Evolutionary conservation across 1,140 invertebrate genomes (phyloP).

Genomic region (Eupristina koningsbergeri): DNA sequence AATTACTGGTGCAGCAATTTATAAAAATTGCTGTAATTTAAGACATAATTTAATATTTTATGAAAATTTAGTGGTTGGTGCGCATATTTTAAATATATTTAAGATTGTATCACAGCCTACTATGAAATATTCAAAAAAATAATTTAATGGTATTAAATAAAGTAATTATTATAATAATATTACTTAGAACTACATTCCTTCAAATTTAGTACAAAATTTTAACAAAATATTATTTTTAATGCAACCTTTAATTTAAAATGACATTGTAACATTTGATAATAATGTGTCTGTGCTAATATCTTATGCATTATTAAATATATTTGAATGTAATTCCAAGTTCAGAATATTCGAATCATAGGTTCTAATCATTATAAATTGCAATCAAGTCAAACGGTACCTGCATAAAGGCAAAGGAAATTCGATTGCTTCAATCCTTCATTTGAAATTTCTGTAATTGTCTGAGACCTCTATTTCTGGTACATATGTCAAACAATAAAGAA

Average conservation of each 20-base stretch:
- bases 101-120: no score
- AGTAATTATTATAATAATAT: no score
- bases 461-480: not conserved
- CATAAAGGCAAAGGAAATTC: constrained; percentile 16
- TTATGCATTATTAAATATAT: not conserved
- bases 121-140: no score
- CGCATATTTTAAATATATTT: no score
- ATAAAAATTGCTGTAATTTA: no score
- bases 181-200: no score
- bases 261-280: not conserved
- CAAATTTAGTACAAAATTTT: no score
- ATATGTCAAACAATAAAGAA: not conserved
- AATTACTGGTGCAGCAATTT: no score
- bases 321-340: not conserved
- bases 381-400: not conserved
- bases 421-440: not conserved
- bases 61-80: no score
- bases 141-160: no score
- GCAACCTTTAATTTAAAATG: not conserved
- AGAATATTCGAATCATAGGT: not conserved
- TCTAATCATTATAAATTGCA: constrained; percentile 24
- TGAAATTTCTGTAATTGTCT: not conserved
- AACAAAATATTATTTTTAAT: not conserved
- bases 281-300: not conserved
- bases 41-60: no score